These are phyloP conservation scores for Falco peregrinus DNA, from an alignment of 2,797 vertebrate genomes.

Conservation along the genomic window DNA sequence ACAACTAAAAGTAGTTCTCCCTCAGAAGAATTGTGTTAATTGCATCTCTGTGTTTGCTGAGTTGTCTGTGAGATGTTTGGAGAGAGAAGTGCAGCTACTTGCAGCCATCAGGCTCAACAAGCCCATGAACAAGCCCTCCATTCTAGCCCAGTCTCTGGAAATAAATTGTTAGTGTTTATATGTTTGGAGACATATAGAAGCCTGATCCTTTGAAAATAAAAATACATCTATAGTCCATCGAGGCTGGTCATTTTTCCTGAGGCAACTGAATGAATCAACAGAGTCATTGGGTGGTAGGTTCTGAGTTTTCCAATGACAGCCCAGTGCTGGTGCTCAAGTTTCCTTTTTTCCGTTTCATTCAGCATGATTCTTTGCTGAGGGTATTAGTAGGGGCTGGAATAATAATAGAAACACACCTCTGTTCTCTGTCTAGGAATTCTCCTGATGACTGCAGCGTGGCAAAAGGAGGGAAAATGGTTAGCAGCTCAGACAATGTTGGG, in stretches of 20 bases:
- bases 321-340: not conserved
- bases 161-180: not conserved
- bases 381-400: not conserved
- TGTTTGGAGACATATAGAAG: not conserved
- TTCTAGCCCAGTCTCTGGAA: not conserved
- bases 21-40: not conserved
- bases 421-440: slow-evolving; percentile 78
- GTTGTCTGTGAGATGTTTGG: not conserved
- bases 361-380: too few relatives aligned
- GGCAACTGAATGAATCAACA: not conserved
- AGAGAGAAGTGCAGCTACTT: not conserved
- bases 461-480: slow-evolving; percentile 84
- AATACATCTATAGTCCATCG: not conserved
- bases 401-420: not conserved
- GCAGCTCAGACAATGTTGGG: slow-evolving; percentile 75
- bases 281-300: not conserved
- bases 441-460: slow-evolving; percentile 83
- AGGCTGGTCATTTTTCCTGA: not conserved
- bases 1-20: not conserved
- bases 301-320: not conserved
- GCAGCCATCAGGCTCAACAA: not conserved
- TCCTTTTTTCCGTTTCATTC: not conserved
- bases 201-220: not conserved
- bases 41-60: not conserved
- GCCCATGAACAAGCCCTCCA: not conserved